A percentile compares a stretch with the other conserved stretches of the same genome.
Conservation (phyloP, 2,888 invertebrate species). For the Papilio gigon region DNA sequence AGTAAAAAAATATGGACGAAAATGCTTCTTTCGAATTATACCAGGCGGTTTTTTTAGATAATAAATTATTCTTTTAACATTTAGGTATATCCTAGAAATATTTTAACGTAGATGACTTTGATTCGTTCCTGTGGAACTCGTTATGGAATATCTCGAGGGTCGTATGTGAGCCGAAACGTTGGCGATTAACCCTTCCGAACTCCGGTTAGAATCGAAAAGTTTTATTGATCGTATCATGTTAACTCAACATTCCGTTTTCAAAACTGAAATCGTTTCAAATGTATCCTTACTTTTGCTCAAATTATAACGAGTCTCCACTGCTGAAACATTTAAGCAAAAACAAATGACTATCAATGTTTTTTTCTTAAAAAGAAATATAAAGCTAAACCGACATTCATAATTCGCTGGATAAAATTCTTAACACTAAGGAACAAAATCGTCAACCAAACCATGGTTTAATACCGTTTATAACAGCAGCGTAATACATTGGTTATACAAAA, state of each 20-base stretch:
- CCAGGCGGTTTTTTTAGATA: neutral
- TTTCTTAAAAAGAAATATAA: too few species aligned
- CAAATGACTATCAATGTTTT: too few species aligned
- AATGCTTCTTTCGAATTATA: neutral
- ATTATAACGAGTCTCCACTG: too few species aligned
- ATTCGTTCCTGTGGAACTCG: slow-evolving; percentile 18
- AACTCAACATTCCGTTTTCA: slow-evolving; percentile 19
- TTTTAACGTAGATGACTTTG: slow-evolving; percentile 24
- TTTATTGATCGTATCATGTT: slow-evolving; percentile 31
- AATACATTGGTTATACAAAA: too few species aligned
- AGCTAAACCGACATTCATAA: too few species aligned
- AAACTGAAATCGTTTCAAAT: neutral
- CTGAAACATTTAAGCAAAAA: too few species aligned
- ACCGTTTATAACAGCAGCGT: too few species aligned
- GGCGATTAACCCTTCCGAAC: slow-evolving; percentile 34
- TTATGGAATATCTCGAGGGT: slow-evolving; percentile 28
- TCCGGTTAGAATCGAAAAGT: slow-evolving; percentile 32
- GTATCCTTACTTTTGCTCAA: too few species aligned
- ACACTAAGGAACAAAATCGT: too few species aligned
- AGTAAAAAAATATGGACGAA: too few species aligned
- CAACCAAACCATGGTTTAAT: too few species aligned
- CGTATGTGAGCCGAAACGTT: slow-evolving; percentile 25
- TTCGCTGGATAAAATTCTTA: too few species aligned
- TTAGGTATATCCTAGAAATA: neutral
- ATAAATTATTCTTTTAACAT: neutral